Percentiles rank a stretch among this genome's conserved stretches.
Evolutionary conservation across 2,113 vertebrate genomes (phyloP).

Genomic region (Atlantisia rogersi): DNA sequence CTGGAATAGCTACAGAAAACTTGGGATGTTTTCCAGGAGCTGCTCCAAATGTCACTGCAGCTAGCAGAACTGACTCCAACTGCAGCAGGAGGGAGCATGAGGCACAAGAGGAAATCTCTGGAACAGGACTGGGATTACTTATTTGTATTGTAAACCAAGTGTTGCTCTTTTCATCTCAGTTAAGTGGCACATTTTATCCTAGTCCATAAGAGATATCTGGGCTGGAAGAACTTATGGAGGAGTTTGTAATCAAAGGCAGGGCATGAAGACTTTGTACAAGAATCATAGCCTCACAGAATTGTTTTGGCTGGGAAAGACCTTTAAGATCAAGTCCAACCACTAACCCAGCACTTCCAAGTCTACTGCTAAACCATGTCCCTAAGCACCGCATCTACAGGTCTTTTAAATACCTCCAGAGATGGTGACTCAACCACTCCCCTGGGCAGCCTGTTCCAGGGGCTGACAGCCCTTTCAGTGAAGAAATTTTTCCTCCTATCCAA

Average conservation of each 20-base stretch:
- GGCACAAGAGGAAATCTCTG: neutral
- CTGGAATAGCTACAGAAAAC: neutral
- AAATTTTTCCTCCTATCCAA: too few relatives aligned
- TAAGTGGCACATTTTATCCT: neutral
- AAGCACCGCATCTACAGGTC: too few relatives aligned
- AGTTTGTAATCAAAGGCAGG: neutral
- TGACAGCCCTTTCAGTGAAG: too few relatives aligned
- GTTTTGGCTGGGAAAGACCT: too few relatives aligned
- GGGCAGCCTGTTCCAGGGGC: too few relatives aligned
- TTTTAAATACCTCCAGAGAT: too few relatives aligned
- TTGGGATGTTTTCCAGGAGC: slow-evolving; percentile 11
- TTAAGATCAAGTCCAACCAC: too few relatives aligned
- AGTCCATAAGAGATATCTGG: neutral
- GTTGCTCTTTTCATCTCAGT: neutral
- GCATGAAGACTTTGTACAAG: rapidly evolving
- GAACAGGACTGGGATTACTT: neutral
- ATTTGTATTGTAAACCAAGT: neutral
- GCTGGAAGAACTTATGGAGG: neutral
- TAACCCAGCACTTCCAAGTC: too few relatives aligned
- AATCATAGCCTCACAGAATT: too few relatives aligned
- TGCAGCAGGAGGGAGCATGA: neutral
- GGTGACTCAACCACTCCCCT: too few relatives aligned
- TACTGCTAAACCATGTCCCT: too few relatives aligned
- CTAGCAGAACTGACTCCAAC: neutral
- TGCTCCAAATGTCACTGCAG: neutral